Evolutionary conservation across 2,888 invertebrate species (phyloP), one percentile per base, ranked within the genome.

Genomic region (Danaus chrysippus): DNA sequence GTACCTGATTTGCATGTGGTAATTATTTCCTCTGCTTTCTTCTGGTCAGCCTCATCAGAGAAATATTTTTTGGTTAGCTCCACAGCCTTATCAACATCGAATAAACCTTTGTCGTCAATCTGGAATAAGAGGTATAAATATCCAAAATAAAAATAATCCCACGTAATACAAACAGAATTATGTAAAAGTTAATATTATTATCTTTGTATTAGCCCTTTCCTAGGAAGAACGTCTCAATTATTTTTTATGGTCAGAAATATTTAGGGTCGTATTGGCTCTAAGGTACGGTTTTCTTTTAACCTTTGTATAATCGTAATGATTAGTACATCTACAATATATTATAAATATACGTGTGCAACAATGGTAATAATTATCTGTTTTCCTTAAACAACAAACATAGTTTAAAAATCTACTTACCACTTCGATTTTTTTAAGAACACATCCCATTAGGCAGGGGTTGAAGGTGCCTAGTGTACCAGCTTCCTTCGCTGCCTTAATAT

Each of bases 71-170:
- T 73, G 3, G 67, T 63, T 3, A 73, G 65, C 1, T 71, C 71
- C 5, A 62, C 43, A 1, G 73, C 68, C 52, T 70, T 72, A 0
- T 78, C 76, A 0, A 60, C 60, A n/a, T 76, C 75, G 17, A 75
- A 79, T 53, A 75, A 64, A 2, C 83, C 84, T n/a, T 80, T 69
- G 1, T 74, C 76, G 54, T 79, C 70, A 0, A 85, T 70, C 84
- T 85, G 65, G 55, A 75, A 71, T 9, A 56, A n/a, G 58, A 17
- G 10, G 19, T 23, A 46, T 60, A 23, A 54, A 44, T 13, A 55
- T 23, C 15, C 2, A 17, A 19, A n/a, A 15, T 23, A 41, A 17
- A 1, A 41, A 55, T 42, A 43, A 58, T 41, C 42, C 42, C 5
- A 61, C 44, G 10, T 1, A 17, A 15, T 34, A 11, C 8, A 49